Evolutionary conservation across 2,888 invertebrate species (phyloP).

Genomic region (Andricus quercusramuli): DNA sequence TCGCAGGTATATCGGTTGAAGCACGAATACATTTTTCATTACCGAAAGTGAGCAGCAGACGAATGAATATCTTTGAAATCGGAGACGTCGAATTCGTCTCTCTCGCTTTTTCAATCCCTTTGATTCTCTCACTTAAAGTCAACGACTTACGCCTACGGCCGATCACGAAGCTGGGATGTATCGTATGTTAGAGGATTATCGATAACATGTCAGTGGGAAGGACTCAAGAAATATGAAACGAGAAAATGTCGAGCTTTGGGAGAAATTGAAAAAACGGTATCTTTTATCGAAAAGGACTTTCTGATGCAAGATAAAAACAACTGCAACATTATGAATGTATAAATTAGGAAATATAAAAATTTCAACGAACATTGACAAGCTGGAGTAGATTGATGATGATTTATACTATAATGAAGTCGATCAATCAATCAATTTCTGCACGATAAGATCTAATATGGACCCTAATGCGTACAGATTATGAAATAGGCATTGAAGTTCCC

Average conservation of each 20-base stretch:
- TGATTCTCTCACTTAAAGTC: slow-evolving; percentile 42
- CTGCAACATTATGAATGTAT: neutral
- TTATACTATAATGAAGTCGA: neutral
- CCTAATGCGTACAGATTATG: neutral
- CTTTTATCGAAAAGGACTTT: slow-evolving; percentile 14
- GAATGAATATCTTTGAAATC: slow-evolving; percentile 53
- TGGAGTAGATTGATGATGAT: slow-evolving; percentile 6
- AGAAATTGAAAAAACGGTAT: slow-evolving; percentile 30
- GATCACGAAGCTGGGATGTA: slow-evolving; percentile 44
- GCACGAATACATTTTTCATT: slow-evolving; percentile 35
- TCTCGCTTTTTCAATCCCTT: slow-evolving; percentile 38
- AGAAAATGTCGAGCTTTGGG: slow-evolving; percentile 25
- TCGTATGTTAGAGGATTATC: slow-evolving; percentile 58
- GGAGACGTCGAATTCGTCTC: slow-evolving; percentile 41
- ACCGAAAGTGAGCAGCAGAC: slow-evolving; percentile 35
- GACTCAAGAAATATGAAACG: slow-evolving; percentile 40
- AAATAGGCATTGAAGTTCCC: neutral
- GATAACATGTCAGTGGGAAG: slow-evolving; percentile 53
- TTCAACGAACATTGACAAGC: neutral
- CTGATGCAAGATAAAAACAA: neutral
- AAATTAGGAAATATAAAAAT: slow-evolving; percentile 9
- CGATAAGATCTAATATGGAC: neutral
- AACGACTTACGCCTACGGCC: slow-evolving; percentile 57
- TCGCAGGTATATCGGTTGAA: slow-evolving; percentile 1
- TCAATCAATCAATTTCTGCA: neutral